Base-by-base conservation (phyloP, 2,888 invertebrate species). In the Netelia virgata region DNA sequence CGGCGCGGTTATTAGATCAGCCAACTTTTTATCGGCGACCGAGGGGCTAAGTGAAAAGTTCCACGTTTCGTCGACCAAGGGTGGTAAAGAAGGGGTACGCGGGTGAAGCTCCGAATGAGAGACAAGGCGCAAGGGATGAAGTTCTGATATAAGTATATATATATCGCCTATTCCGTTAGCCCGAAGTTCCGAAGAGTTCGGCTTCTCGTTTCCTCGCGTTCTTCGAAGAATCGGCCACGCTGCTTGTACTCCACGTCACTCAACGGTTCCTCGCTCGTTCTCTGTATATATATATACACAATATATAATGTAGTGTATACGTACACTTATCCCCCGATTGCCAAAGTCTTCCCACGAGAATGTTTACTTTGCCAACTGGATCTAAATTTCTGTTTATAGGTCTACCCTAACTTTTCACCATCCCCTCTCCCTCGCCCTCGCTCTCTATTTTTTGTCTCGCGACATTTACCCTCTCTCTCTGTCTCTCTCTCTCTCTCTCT, bases 351-450 rank as follows among this genome's bases (percentile, higher is more conserved):
- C 36, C 36, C 36, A 36, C 36, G 36, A 36, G 80, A 86, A 83
- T 90, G 89, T 91, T 91, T 91, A 91, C 91, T 91, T 91, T 91
- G 88, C 89, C 91, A 91, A 91, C 90, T 91, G 89, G 90, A 91
- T 91, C 91, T 91, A 90, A 92, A 91, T 91, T 91, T 91, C 90
- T 91, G 91, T 92, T 91, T 92, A 92, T 91, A 92, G 91, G 89
- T 90, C 89, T 88, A 23, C 86, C 85, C 88, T 91, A 91, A 36
- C 36, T 89, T 91, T 90, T 91, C 90, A 89, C 90, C 90, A 88
- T 86, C 86, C 72, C 76, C 85, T 83, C 86, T 66, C 72, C 23
- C 36, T 28, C 10, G 6, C 36, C 43, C 6, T 36, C 6, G 5
- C 36, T 36, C 36, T 36, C 6, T 36, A 36, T 36, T 36, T 36